phyloP scores from a whole-genome alignment of 2,888 invertebrate species.

The Phorcus lineatus region DNA sequence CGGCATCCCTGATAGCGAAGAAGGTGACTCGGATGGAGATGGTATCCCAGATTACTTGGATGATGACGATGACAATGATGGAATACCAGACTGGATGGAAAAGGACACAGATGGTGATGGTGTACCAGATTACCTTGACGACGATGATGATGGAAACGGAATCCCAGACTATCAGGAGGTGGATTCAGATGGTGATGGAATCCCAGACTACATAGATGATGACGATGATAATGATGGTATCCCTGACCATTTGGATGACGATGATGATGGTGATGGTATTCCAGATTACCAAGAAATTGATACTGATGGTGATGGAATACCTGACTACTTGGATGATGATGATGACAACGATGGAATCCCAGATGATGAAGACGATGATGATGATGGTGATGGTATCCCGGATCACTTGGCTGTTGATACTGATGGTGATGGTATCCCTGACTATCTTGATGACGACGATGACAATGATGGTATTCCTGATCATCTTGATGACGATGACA shows the following conservation, averaged over 20 bases:
- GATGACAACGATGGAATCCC: conserved; percentile 66
- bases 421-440: conserved; percentile 67
- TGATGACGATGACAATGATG: conserved; percentile 53
- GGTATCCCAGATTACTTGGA: conserved; percentile 57
- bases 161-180: conserved; percentile 57
- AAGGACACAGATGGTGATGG: conserved; percentile 57
- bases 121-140: conserved; percentile 58
- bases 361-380: conserved; percentile 54
- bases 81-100: conserved; percentile 59
- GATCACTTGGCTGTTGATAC: conserved; percentile 60
- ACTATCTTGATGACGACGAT: conserved; percentile 56
- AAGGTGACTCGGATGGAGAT: conserved; percentile 52
- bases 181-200: conserved; percentile 64
- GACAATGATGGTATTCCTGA: conserved; percentile 71
- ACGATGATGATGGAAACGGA: conserved; percentile 55
- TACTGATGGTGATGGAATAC: conserved; percentile 64
- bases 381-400: conserved; percentile 67
- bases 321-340: conserved; percentile 61
- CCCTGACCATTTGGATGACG: conserved; percentile 57
- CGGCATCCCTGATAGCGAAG: conserved; percentile 55
- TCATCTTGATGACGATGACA: conserved; percentile 60
- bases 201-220: conserved; percentile 54
- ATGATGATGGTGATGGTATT: conserved; percentile 66
- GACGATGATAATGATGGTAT: conserved; percentile 65
- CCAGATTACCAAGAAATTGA: conserved; percentile 58